Conservation (phyloP, 2,888 invertebrate genomes). For the Scaptomyza tumidula region DNA sequence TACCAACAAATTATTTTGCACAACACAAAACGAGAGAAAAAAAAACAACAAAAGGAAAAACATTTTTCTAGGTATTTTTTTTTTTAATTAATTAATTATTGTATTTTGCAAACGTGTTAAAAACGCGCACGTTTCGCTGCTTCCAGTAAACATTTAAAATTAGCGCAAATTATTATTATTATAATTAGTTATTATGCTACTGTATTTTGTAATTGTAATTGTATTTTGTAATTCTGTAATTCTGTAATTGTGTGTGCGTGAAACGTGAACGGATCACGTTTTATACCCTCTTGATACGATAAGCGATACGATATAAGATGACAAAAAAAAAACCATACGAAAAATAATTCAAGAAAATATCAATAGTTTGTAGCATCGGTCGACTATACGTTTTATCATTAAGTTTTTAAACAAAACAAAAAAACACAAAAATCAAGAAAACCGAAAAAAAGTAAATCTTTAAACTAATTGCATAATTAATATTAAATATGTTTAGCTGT, state of each 20-base stretch:
- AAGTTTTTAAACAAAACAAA: slow-evolving; percentile 35
- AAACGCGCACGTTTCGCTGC: slow-evolving; percentile 48
- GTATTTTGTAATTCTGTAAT: slow-evolving; percentile 19
- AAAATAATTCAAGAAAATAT: slow-evolving; percentile 22
- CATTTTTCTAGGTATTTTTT: slow-evolving; percentile 27
- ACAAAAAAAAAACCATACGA: slow-evolving; percentile 20
- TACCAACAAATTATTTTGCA: not conserved
- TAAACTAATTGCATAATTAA: slow-evolving; percentile 42
- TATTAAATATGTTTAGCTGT: slow-evolving; percentile 34
- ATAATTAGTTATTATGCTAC: slow-evolving; percentile 33
- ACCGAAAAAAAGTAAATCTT: slow-evolving; percentile 21
- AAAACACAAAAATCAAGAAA: no score
- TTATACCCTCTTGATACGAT: slow-evolving; percentile 1
- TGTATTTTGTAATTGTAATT: slow-evolving; percentile 30
- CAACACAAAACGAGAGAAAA: not conserved
- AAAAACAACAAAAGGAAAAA: not conserved
- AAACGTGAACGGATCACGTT: slow-evolving; percentile 33
- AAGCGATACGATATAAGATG: not conserved
- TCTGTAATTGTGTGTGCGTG: slow-evolving; percentile 26
- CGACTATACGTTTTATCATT: slow-evolving; percentile 49
- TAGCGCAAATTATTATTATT: slow-evolving; percentile 73
- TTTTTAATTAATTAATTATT: slow-evolving; percentile 2
- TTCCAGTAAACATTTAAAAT: slow-evolving; percentile 70
- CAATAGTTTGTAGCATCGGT: slow-evolving; percentile 31
- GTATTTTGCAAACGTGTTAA: no score